Conservation (phyloP, 2,888 invertebrate genomes). For the Branchipolynoe longqiensis region DNA sequence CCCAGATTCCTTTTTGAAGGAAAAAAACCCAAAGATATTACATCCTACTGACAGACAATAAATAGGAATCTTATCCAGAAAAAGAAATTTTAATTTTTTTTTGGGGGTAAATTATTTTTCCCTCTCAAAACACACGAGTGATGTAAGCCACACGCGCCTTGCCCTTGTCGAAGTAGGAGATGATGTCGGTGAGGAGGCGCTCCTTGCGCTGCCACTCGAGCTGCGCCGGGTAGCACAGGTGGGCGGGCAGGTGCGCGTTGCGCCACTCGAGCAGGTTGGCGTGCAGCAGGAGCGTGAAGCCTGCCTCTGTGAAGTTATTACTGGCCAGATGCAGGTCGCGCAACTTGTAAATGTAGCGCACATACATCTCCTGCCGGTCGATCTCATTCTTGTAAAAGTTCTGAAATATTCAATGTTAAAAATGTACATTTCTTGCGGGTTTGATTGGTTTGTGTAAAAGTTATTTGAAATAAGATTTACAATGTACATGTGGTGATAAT, state of each 20-base stretch:
- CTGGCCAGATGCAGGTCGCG: conserved; percentile 95
- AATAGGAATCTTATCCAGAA: too few species aligned
- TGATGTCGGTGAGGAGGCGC: conserved; percentile 91
- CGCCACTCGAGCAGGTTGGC: conserved; percentile 93
- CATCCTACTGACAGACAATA: too few species aligned
- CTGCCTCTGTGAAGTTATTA: conserved; percentile 96
- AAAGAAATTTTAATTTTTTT: too few species aligned
- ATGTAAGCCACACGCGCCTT: conserved; percentile 88
- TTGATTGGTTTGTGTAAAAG: too few species aligned
- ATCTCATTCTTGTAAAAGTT: conserved; percentile 98
- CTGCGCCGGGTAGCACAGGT: conserved; percentile 86
- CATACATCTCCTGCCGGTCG: conserved; percentile 96
- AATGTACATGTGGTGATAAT: too few species aligned
- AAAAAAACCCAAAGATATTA: too few species aligned
- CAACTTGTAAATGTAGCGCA: conserved; percentile 96
- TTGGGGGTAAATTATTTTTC: too few species aligned
- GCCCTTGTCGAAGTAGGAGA: conserved; percentile 95
- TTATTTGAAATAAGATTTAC: too few species aligned
- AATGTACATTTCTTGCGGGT: too few species aligned
- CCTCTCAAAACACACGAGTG: background rate
- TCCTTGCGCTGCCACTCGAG: conserved; percentile 95
- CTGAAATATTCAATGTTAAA: too few species aligned
- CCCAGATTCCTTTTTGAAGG: too few species aligned
- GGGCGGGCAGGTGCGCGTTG: conserved; percentile 77
- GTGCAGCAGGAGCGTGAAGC: conserved; percentile 95